These are phyloP conservation scores for Lutraria lutraria DNA, from an alignment of 2,888 invertebrate genomes.

Conservation along the genomic window DNA sequence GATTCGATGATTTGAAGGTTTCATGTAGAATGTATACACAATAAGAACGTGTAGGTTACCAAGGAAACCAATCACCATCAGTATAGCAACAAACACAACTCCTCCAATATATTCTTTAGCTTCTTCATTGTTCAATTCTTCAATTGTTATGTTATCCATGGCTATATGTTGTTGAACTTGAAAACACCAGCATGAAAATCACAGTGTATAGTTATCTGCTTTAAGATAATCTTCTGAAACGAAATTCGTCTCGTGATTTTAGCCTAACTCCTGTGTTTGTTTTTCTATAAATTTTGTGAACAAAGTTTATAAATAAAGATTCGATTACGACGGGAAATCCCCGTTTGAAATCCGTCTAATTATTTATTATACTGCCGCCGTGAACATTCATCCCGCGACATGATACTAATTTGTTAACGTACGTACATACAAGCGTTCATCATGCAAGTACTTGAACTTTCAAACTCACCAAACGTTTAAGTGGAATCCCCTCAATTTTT, in stretches of 20 bases:
- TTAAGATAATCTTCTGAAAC: too few species aligned
- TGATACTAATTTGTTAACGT: not conserved
- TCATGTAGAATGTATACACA: constrained; percentile 62
- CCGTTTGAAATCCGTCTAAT: not conserved
- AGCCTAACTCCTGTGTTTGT: too few species aligned
- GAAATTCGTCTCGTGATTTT: too few species aligned
- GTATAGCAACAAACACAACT: constrained; percentile 62
- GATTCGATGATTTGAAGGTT: constrained; percentile 67
- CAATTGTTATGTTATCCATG: constrained; percentile 15
- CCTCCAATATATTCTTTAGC: constrained; percentile 65
- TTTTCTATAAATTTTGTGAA: too few species aligned
- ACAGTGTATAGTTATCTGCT: not conserved
- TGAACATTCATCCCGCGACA: not conserved
- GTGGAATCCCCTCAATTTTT: not conserved
- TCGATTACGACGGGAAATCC: too few species aligned
- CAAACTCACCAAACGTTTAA: not conserved
- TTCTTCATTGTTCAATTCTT: constrained; percentile 54
- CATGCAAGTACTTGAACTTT: not conserved
- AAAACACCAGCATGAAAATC: not conserved
- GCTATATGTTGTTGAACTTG: not conserved
- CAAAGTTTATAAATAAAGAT: too few species aligned
- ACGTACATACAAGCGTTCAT: not conserved
- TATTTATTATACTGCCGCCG: not conserved
- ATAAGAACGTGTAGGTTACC: constrained; percentile 70
- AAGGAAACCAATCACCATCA: constrained; percentile 67